phyloP scores from a whole-genome alignment of 1,140 invertebrate species.

The Drosophila dunni region DNA sequence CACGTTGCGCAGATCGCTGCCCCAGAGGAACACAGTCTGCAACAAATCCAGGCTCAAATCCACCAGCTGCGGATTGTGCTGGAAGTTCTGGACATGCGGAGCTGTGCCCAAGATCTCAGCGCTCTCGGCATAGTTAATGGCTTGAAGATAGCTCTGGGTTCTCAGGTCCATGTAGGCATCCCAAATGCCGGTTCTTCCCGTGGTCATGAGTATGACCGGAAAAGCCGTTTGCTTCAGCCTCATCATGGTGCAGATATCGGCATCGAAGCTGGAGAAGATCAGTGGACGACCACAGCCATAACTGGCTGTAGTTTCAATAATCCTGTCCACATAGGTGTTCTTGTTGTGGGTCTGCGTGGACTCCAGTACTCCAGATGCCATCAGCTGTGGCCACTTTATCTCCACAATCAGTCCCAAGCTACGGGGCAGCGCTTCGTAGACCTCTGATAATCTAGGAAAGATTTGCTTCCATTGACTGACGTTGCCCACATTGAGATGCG shows the following conservation, averaged over 20 bases:
- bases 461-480: conserved; percentile 91
- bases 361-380: conserved; percentile 93
- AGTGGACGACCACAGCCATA: conserved; percentile 91
- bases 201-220: conserved; percentile 95
- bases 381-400: conserved; percentile 97
- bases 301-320: conserved; percentile 90
- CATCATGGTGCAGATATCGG: conserved; percentile 96
- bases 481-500: conserved; percentile 59
- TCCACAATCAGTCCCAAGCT: conserved; percentile 96
- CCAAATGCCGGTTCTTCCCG: conserved; percentile 92
- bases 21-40: conserved; percentile 96
- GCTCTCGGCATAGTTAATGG: conserved; percentile 91
- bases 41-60: conserved; percentile 89
- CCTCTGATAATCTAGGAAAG: conserved; percentile 93
- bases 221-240: conserved; percentile 97
- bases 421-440: conserved; percentile 90
- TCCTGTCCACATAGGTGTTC: conserved; percentile 93
- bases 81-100: conserved; percentile 94
- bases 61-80: conserved; percentile 89
- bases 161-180: conserved; percentile 93
- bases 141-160: conserved; percentile 90
- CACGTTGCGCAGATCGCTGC: conserved; percentile 95
- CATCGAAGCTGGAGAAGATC: conserved; percentile 97
- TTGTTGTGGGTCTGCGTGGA: conserved; percentile 94
- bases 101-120: conserved; percentile 94